Percentiles rank a stretch among this genome's conserved stretches.
phyloP scores from a whole-genome alignment of 2,888 invertebrate genomes.

The Folsomia manolachei region DNA sequence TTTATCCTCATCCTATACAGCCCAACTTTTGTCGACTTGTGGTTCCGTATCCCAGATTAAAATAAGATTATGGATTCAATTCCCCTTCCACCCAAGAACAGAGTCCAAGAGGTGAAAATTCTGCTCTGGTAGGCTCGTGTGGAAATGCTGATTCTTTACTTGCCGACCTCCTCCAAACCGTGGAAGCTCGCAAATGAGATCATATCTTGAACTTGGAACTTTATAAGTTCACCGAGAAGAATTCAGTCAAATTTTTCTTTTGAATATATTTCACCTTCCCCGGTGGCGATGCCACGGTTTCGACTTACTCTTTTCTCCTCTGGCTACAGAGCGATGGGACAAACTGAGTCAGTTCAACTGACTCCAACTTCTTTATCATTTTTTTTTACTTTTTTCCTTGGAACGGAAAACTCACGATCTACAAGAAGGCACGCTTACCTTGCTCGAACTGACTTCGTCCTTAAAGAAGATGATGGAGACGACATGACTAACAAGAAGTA shows the following conservation, averaged over 20 bases:
- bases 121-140: no score
- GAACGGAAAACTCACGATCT: background rate
- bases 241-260: conserved; percentile 16
- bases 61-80: background rate
- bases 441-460: background rate
- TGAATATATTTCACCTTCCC: background rate
- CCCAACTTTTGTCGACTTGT: background rate
- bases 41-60: background rate
- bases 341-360: no score
- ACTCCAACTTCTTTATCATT: conserved; percentile 20
- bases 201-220: background rate
- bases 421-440: background rate
- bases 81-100: background rate
- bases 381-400: conserved; percentile 11
- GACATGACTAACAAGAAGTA: background rate
- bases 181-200: background rate
- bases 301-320: conserved; percentile 1
- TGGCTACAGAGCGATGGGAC: no score
- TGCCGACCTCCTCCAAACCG: no score
- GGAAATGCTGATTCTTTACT: no score
- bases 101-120: background rate
- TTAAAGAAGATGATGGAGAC: background rate
- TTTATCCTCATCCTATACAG: background rate
- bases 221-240: background rate
- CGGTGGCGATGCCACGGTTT: no score